Conservation (phyloP, 2,113 vertebrate species). For the Cephalopholis sonnerati region DNA sequence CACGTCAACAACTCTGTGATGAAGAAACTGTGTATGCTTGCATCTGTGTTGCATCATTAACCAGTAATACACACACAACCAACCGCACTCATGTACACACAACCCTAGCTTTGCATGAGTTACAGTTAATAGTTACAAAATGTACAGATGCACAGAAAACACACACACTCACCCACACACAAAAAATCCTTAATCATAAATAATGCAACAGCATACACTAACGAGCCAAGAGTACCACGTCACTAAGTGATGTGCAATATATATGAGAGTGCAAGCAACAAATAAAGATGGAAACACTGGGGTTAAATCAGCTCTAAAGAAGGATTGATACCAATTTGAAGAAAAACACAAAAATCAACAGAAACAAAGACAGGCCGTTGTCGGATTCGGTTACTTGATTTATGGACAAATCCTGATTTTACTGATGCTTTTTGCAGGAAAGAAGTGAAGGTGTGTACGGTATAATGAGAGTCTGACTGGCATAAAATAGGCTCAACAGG, state of each 20-base stretch:
- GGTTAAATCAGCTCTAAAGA: not conserved
- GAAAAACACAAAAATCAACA: not conserved
- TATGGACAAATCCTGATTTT: not conserved
- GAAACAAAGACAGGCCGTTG: not conserved
- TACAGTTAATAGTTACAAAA: conserved; percentile 17
- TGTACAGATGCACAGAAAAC: not conserved
- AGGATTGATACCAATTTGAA: not conserved
- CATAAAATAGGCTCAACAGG: not conserved
- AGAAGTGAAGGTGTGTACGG: not conserved
- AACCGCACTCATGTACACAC: not conserved
- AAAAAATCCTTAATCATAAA: not conserved
- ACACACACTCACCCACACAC: not conserved
- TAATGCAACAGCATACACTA: not conserved
- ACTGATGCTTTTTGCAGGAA: not conserved
- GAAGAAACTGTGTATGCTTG: conserved; percentile 29
- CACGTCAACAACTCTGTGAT: conserved; percentile 25
- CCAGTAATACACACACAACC: conserved; percentile 6
- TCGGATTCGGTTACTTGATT: not conserved
- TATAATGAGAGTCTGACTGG: not conserved
- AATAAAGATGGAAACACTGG: not conserved
- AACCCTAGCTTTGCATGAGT: not conserved
- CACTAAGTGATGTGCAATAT: conserved; percentile 1
- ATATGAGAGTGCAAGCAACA: not conserved
- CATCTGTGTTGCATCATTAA: conserved; percentile 62
- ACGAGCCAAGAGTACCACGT: not conserved